These are phyloP conservation scores for Pangasius larnaudii DNA, from an alignment of 2,797 vertebrate species.

Conservation along the genomic window DNA sequence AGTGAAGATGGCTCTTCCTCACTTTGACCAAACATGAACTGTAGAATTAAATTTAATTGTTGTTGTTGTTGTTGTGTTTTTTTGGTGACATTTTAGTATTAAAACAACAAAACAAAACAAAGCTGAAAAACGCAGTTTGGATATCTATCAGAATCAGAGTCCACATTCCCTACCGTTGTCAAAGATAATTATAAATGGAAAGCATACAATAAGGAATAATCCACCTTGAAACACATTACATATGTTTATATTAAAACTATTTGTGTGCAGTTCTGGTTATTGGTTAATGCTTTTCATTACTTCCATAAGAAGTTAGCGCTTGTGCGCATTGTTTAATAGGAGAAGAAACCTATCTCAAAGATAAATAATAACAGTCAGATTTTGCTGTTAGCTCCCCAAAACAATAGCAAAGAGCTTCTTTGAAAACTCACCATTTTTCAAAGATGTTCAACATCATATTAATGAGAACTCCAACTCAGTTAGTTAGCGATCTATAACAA, in stretches of 20 bases:
- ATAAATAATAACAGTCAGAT: not conserved
- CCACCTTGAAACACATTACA: too few relatives aligned
- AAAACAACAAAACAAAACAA: too few relatives aligned
- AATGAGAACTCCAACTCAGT: not conserved
- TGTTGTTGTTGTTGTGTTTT: too few relatives aligned
- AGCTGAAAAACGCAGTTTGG: too few relatives aligned
- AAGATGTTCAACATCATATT: not conserved
- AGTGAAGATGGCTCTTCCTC: constrained; percentile 67
- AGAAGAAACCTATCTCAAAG: not conserved
- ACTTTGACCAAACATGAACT: not conserved
- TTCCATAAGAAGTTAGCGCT: not conserved
- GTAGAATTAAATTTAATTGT: too few relatives aligned
- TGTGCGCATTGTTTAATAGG: not conserved
- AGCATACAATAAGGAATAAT: too few relatives aligned
- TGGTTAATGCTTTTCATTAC: not conserved
- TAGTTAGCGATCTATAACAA: not conserved
- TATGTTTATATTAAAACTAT: too few relatives aligned
- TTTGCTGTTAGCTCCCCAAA: not conserved
- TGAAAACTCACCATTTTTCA: not conserved
- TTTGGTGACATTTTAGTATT: too few relatives aligned
- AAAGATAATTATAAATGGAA: too few relatives aligned
- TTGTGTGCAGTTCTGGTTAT: too few relatives aligned
- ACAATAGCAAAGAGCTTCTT: not conserved
- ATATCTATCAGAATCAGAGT: too few relatives aligned
- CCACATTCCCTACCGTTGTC: too few relatives aligned